Base-by-base conservation (phyloP, 2,113 vertebrate genomes). In the Ivindomyrus marchei region DNA sequence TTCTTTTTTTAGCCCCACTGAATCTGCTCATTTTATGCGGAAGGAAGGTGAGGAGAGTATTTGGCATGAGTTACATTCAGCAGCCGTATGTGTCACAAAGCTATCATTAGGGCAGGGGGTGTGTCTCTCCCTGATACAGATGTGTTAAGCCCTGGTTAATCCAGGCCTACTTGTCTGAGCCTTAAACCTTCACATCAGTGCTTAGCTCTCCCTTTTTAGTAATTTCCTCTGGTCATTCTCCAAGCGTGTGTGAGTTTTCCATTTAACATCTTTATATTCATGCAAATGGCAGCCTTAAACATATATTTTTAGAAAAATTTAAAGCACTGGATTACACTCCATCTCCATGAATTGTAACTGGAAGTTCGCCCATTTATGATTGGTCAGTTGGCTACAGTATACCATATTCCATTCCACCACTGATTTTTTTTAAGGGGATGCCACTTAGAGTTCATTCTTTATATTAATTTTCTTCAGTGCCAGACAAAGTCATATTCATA, bases 251-350 rank as follows among this genome's bases (percentile, higher is more conserved):
- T 87, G 49, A 3, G 13, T 17, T 19, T 46, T 66, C 21, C 13
- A 39, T 88, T 66, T 66, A 42, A 88, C 31, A 88, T 62, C 17
- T 88, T 88, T 66, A 88, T 66, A 88, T 88, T 53, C 31, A 88
- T 88, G 53, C 21, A 88, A 88, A 88, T 39, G 4, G 9, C 66
- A 36, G 11, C 7, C 27, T 87, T 39, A 53, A n/a, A 87, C 19
- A 46, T 85, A 70, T 70, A 31, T 87, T 52, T 80, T 80, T 80
- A 80, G 36, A 80, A 17, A 80, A 15, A 53, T 52, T 21, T 52
- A 53, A 56, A 39, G 6, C 24, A 39, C 24, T 19, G 27, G n/a
- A 87, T 17, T 31, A 36, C 53, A 87, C 10, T 87, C 17, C 50
- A 87, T 56, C 50, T 87, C n/a, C 11, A 27, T 10, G 24, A 42